Base-by-base conservation (phyloP, 30 jellyfish, hydroid and myxozoan species). In the Pseudorhiza aurosa region DNA sequence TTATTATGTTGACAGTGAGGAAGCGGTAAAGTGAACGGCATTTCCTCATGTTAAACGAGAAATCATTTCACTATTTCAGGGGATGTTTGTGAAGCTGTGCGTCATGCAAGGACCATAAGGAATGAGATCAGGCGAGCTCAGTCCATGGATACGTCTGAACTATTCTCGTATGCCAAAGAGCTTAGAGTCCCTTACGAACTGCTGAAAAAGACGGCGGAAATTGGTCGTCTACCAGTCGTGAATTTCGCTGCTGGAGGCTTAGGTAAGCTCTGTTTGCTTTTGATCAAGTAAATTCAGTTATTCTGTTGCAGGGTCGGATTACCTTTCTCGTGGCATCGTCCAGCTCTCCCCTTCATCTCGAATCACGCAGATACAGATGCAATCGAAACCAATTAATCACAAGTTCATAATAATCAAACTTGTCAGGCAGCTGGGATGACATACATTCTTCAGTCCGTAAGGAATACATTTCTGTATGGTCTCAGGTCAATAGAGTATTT, bases 231-330 rank as follows among this genome's bases (percentile, higher is more conserved):
- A 17, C 98, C 98, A 45, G 98, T 91, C 45, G 98, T 91, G 14
- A 91, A 91, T 80, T 91, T 91, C 44, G 98, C 98, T 14, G 98
- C 98, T 29, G 98, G 98, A 12, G 98, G 98, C 37, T 75, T 91
- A 1, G 98, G 98, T 91, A 72, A 53, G 91, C 32, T 36, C 9
- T 65, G 19, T 9, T 36, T 17, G 15, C 10, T 28, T 11, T 14
- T 62, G 27, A 28, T 8, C 11, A 62, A 62, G 77, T 29, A 25
- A 22, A 62, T 18, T 8, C 62, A 11, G 35, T 22, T 35, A 3
- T 2, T 27, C 8, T 2, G 71, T 36, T 40, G 9, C 4, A 14
- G n/a, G n/a, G 15, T 42, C 55, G 9, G 11, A 8, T 42, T 42
- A 15, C 55, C 55, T 8, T 9, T 42, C 15, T 42, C 55, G 15